Evolutionary conservation across 2,113 vertebrate species (phyloP), one percentile per base, ranked within the genome.

Genomic region (Leptobrachium ailaonicum): DNA sequence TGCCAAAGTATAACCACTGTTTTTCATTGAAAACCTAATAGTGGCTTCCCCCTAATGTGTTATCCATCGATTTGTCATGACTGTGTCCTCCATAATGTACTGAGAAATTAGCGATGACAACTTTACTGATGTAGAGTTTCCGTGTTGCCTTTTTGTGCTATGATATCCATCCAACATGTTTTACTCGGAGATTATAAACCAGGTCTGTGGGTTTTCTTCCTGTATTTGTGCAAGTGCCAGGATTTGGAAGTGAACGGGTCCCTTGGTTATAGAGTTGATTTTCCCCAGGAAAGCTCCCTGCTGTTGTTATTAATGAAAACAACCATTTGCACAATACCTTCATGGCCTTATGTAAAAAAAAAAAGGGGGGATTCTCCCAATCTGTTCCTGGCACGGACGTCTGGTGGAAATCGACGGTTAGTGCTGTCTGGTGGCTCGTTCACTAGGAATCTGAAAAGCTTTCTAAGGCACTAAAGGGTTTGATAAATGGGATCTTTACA

Each of bases 401-500:
- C 41, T 66, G 45, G 62, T 74, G 50, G 54, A 80, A 74, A 66
- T 58, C 58, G 71, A 68, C 43, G 63, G 62, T 68, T 80, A 80
- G 50, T 73, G 64, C 71, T 80, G 78, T 42, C 78, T 74, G 5
- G 78, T 80, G 78, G 63, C 71, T 60, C 47, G 74, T 80, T 80
- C 78, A 60, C 63, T 41, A 58, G 63, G 47, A 79, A 56, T 47
- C 42, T 47, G 70, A 20, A 47, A 44, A 56, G 41, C 71, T 47
- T 74, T 80, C n/a, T 73, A 68, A 73, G 71, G 50, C 78, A 80
- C 63, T 80, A 80, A 80, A 74, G 63, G 14, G 63, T 58, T 68
- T 80, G 78, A 74, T 74, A 47, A 74, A 80, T 80, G 50, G 63
- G 11, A 80, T 54, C 42, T 74, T 80, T 47, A 73, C 73, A 80